Conservation (phyloP, 2,797 vertebrate genomes). For the Chaetodon trifasciatus region DNA sequence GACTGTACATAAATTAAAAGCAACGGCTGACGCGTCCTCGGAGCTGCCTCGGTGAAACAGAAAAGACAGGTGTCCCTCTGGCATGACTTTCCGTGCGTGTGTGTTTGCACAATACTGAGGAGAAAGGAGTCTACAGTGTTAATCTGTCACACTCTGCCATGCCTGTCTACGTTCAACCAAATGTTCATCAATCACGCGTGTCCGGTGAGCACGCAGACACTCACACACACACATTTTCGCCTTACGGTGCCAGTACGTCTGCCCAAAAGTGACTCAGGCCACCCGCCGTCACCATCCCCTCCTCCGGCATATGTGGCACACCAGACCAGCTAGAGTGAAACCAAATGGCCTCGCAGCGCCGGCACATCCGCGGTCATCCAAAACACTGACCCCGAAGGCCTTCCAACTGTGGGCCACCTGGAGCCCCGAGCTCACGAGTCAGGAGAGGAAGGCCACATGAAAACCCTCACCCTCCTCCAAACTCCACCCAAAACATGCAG, state of each 20-base stretch:
- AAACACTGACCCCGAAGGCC: constrained; percentile 12
- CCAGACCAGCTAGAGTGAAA: constrained; percentile 14
- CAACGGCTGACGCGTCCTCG: constrained; percentile 41
- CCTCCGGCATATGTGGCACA: constrained; percentile 41
- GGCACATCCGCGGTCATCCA: constrained; percentile 38
- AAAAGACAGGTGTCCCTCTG: constrained; percentile 62
- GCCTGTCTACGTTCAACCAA: constrained; percentile 45
- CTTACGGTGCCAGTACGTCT: constrained; percentile 38
- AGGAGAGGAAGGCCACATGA: background rate
- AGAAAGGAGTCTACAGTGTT: constrained; percentile 45
- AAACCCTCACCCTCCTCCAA: constrained; percentile 8
- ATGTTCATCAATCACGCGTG: constrained; percentile 62
- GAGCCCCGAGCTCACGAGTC: constrained; percentile 23
- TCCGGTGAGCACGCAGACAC: constrained; percentile 30
- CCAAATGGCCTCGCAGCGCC: constrained; percentile 21
- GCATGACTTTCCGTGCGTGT: constrained; percentile 26
- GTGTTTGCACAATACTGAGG: constrained; percentile 7
- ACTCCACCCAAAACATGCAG: constrained; percentile 35
- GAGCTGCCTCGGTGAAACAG: constrained; percentile 28
- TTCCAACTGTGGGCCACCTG: constrained; percentile 50
- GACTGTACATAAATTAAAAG: constrained; percentile 41
- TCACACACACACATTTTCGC: constrained; percentile 28
- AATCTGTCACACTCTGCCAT: constrained; percentile 64
- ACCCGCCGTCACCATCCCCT: constrained; percentile 34
- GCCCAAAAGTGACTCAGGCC: constrained; percentile 41